A percentile compares a stretch with the other conserved stretches of the same genome.
These are phyloP conservation scores for Norana najaformis DNA, from an alignment of 2,888 invertebrate genomes.

Conservation along the genomic window DNA sequence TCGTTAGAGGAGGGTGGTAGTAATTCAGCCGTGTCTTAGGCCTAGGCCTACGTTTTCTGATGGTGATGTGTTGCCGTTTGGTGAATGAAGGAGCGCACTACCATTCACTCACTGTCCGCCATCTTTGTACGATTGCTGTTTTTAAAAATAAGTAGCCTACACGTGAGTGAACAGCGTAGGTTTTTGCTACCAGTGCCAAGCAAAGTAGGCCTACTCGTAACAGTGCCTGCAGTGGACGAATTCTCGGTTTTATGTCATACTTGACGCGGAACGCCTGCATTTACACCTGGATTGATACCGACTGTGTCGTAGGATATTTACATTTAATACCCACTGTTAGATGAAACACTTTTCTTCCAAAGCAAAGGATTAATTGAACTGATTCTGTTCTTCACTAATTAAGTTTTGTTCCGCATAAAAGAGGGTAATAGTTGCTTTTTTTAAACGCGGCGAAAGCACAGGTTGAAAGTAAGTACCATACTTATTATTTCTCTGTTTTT, in stretches of 20 bases:
- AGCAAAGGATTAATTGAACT: not conserved
- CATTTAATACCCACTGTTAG: not conserved
- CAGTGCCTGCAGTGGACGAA: not conserved
- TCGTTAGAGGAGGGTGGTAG: not conserved
- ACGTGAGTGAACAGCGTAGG: not conserved
- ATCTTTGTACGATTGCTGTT: not conserved
- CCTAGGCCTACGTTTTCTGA: too few species aligned
- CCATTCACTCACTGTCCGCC: not conserved
- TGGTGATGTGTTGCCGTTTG: not conserved
- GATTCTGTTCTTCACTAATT: not conserved
- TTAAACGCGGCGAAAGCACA: not conserved
- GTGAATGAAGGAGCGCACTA: not conserved
- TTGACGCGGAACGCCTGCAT: not conserved
- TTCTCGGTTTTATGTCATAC: not conserved
- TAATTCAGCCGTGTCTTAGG: not conserved
- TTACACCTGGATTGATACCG: not conserved
- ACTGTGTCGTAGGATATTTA: not conserved
- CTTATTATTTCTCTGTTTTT: not conserved
- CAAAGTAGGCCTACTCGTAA: not conserved
- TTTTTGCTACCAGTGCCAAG: not conserved
- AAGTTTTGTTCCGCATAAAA: not conserved
- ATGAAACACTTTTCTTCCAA: too few species aligned
- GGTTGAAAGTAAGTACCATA: not conserved
- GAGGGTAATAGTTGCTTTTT: not conserved
- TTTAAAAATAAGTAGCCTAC: not conserved